These are phyloP conservation scores for Acleris laterana DNA, from an alignment of 2,888 invertebrate genomes.

Conservation along the genomic window DNA sequence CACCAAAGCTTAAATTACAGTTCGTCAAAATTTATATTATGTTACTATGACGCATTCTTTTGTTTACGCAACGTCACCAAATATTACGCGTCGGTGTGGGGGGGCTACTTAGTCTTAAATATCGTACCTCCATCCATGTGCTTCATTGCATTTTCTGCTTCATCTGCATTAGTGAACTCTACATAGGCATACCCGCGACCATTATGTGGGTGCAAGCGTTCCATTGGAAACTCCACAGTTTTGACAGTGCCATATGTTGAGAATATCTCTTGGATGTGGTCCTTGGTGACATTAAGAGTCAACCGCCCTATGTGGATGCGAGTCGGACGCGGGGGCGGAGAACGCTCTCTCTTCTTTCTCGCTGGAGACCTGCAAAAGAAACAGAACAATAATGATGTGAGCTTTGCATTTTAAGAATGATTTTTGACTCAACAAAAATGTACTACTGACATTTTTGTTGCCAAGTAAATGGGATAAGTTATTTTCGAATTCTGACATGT, in stretches of 20 bases:
- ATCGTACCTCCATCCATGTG: conserved; percentile 98
- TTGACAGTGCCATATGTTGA: conserved; percentile 94
- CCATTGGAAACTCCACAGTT: conserved; percentile 94
- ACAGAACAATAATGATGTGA: background rate
- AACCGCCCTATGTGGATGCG: conserved; percentile 97
- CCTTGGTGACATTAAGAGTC: conserved; percentile 95
- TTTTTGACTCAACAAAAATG: too few relatives aligned
- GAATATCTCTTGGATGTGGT: conserved; percentile 96
- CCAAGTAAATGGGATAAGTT: too few relatives aligned
- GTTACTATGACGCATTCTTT: too few relatives aligned
- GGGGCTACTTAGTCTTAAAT: background rate
- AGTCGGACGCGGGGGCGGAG: conserved; percentile 95
- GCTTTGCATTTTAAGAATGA: background rate
- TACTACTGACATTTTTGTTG: too few relatives aligned
- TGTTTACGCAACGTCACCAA: too few relatives aligned
- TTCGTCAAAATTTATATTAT: too few relatives aligned
- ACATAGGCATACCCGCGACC: conserved; percentile 98
- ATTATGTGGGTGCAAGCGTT: conserved; percentile 93
- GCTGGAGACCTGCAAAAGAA: conserved; percentile 78
- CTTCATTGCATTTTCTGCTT: conserved; percentile 99
- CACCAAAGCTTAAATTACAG: too few relatives aligned
- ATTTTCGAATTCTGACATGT: too few relatives aligned
- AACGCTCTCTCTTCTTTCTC: conserved; percentile 90
- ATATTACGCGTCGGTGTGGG: too few relatives aligned
- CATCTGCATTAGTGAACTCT: conserved; percentile 96